Evolutionary conservation across 37 sponge, comb jelly and placozoan genomes (phyloP), one percentile per base, ranked within the genome.

Genomic region (Hormiphora californensis): DNA sequence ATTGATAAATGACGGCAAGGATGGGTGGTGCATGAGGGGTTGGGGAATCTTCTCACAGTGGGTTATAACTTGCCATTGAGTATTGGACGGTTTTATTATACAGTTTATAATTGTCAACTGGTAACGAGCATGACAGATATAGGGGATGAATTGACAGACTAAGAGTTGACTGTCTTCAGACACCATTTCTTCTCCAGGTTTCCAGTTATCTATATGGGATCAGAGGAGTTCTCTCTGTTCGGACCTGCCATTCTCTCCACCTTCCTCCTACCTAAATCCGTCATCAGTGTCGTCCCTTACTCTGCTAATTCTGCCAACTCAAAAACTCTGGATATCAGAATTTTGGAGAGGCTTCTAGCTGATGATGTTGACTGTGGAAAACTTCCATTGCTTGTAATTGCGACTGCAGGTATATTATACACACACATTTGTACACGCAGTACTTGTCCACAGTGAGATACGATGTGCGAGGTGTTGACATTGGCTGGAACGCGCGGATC

Each of bases 121-220:
- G n/a, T n/a, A n/a, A n/a, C n/a, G n/a, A n/a, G n/a, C n/a, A n/a
- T n/a, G n/a, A n/a, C n/a, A n/a, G n/a, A n/a, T n/a, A n/a, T n/a
- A n/a, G n/a, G n/a, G n/a, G n/a, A n/a, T n/a, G n/a, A n/a, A n/a
- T n/a, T n/a, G n/a, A 17, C 15, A 49, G 15, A 49, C 15, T 49
- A 9, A 49, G 12, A 49, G 53, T 15, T 49, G 53, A 17, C 27
- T 28, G n/a, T 65, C 3, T 36, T 28, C 32, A 27, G 9, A 17
- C 11, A 34, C 67, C 40, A n/a, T 40, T 19, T 30, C 41, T 21
- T 4, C 5, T 46, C 15, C 81, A 73, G 81, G 81, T 41, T 28
- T 3, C 81, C 81, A 40, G 81, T 73, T 3, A 73, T 73, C 7
- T 73, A 73, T 46, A 73, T 73, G 81, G 25, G 81, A n/a, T 4